A percentile compares a stretch with the other conserved stretches of the same genome.
These are phyloP conservation scores for Tyrannus savana DNA, from an alignment of 2,113 vertebrate genomes.

Conservation along the genomic window DNA sequence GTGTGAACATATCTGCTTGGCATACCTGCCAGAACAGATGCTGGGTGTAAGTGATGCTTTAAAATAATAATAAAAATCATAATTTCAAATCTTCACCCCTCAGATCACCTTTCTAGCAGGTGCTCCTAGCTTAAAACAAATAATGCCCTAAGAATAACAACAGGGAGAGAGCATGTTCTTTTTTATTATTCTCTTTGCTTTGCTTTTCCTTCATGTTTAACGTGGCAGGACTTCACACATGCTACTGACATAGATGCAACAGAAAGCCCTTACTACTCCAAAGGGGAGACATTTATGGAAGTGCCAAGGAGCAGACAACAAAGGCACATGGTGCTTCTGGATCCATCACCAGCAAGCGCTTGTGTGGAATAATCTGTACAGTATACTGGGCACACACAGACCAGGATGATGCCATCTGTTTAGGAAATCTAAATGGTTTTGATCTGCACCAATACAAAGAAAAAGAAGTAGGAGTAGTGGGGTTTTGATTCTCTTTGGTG, in stretches of 20 bases:
- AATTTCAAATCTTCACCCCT: not conserved
- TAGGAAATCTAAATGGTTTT: not conserved
- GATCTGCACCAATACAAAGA: not conserved
- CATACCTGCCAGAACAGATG: not conserved
- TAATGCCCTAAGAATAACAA: not conserved
- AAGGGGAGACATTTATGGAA: not conserved
- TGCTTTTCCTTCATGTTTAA: not conserved
- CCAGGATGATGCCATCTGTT: not conserved
- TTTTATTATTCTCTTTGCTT: not conserved
- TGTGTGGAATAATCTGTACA: not conserved
- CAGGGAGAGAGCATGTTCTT: not conserved
- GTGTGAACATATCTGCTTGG: not conserved
- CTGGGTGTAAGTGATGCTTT: not conserved
- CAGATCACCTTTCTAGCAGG: not conserved
- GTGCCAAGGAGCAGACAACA: not conserved
- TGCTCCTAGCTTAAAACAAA: not conserved
- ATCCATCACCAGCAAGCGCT: not conserved
- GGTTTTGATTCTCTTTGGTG: not conserved
- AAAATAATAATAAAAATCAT: not conserved
- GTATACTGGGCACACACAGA: accelerated
- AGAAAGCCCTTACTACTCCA: not conserved
- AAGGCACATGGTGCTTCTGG: not conserved
- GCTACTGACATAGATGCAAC: not conserved
- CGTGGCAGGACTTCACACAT: not conserved
- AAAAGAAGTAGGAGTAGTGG: not conserved